These are phyloP conservation scores for Bufo bufo DNA, from an alignment of 2,113 vertebrate genomes.

Conservation along the genomic window DNA sequence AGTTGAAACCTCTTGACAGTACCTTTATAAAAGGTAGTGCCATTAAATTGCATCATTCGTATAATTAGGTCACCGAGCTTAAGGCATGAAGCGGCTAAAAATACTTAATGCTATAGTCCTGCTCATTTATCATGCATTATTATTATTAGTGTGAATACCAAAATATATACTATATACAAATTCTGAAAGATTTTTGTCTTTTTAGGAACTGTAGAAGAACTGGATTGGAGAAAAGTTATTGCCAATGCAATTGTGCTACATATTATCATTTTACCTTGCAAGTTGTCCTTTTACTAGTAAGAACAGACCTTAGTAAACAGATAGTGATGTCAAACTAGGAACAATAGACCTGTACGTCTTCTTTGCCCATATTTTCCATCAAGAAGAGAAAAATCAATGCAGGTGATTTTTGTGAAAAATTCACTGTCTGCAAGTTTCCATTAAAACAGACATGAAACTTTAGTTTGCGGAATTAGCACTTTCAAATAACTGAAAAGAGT, in stretches of 20 bases:
- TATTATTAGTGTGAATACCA: not conserved
- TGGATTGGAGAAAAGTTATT: not conserved
- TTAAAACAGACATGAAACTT: conserved; percentile 57
- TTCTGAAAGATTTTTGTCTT: not conserved
- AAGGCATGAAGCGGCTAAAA: conserved; percentile 7
- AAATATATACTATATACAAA: not conserved
- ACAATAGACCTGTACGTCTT: not conserved
- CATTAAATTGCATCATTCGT: conserved; percentile 5
- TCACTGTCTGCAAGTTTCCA: conserved; percentile 55
- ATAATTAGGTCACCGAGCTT: conserved; percentile 7
- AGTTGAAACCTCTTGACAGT: conserved; percentile 56
- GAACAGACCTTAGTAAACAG: conserved; percentile 13
- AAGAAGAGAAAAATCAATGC: conserved; percentile 51
- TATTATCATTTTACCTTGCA: conserved; percentile 38
- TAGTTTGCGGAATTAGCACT: conserved; percentile 57
- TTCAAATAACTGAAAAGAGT: conserved; percentile 52
- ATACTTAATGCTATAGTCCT: not conserved
- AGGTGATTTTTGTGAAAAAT: conserved; percentile 59
- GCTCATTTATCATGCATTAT: not conserved
- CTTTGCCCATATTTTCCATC: conserved; percentile 58
- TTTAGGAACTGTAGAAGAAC: conserved; percentile 24
- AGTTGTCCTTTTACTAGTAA: conserved; percentile 39
- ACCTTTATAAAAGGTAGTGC: conserved; percentile 19
- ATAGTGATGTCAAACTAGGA: conserved; percentile 51
- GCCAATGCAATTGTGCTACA: conserved; percentile 25